Evolutionary conservation across 2,113 vertebrate species (phyloP), one percentile per base, ranked within the genome.

Genomic region (Cranoglanis bouderius): DNA sequence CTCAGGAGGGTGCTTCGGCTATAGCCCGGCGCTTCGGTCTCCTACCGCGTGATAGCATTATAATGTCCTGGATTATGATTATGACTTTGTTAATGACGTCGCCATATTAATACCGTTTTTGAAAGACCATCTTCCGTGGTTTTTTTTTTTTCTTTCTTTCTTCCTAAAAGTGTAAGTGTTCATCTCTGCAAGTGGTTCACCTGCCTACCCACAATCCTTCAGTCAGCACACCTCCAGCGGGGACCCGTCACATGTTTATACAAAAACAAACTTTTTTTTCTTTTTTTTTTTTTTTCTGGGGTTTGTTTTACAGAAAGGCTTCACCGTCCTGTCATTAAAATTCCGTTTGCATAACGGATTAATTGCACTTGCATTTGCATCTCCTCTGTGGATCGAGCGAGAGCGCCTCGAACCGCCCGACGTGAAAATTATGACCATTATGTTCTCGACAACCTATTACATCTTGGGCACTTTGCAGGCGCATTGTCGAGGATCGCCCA

Each of bases 401-500:
- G 91, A 85, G 90, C 86, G 88, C 89, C 91, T 90, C 81, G 91
- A 93, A 89, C 86, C 72, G 87, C 67, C 67, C 43, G 90, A 92
- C 88, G 91, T 88, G 84, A 93, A 93, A 92, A 93, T 94, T 91
- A 93, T 78, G 88, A 88, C 82, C 91, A 88, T 91, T 91, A 90
- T 83, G 90, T 88, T 94, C 75, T 91, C 89, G 91, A 93, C 93
- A 92, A 91, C 89, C 91, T 88, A 92, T 92, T 91, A 91, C 90
- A 87, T 91, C 63, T 26, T 82, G 85, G 40, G 89, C 90, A 38
- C 51, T 91, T 92, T 61, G 55, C 92, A 92, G 90, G 91, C 92
- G 87, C 91, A 87, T 91, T 92, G 95, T 94, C 92, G 93, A 93
- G 92, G 92, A 90, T 92, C 87, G 65, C 92, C 92, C 94, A 91